Evolutionary conservation across 1,140 invertebrate genomes (phyloP).

Genomic region (Pseudobourletiella spinata): DNA sequence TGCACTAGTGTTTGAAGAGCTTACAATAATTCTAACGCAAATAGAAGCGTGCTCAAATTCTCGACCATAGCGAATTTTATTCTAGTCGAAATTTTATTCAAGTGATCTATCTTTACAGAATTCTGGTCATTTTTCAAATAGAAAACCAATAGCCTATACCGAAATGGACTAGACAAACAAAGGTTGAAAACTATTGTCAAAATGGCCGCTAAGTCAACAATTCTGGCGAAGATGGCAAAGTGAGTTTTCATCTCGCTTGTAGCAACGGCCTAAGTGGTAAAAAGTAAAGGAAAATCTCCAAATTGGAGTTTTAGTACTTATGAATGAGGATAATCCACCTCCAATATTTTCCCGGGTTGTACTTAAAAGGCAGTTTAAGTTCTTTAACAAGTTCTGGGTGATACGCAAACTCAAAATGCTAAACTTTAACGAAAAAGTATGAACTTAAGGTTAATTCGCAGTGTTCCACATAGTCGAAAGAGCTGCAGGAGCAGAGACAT

Average conservation of each 20-base stretch:
- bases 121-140: constrained; percentile 31
- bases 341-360: too few species aligned
- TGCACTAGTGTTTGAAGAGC: constrained; percentile 32
- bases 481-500: background rate
- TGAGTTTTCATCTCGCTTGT: constrained; percentile 14
- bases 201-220: constrained; percentile 11
- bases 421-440: too few species aligned
- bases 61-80: too few species aligned
- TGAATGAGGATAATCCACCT: constrained; percentile 39
- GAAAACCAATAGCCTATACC: constrained; percentile 8
- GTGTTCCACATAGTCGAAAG: background rate
- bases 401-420: too few species aligned
- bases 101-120: constrained; percentile 37
- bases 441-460: background rate
- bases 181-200: background rate
- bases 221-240: constrained; percentile 18
- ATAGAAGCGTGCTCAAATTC: constrained; percentile 37
- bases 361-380: too few species aligned
- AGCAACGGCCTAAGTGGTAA: constrained; percentile 28
- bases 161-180: background rate
- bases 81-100: too few species aligned
- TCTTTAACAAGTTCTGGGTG: too few species aligned
- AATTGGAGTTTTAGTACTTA: constrained; percentile 36
- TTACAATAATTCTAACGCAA: constrained; percentile 37
- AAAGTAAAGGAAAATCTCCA: constrained; percentile 11